A percentile compares a stretch with the other conserved stretches of the same genome.
Evolutionary conservation across 2,113 vertebrate genomes (phyloP).

Genomic region (Syrrhaptes paradoxus): DNA sequence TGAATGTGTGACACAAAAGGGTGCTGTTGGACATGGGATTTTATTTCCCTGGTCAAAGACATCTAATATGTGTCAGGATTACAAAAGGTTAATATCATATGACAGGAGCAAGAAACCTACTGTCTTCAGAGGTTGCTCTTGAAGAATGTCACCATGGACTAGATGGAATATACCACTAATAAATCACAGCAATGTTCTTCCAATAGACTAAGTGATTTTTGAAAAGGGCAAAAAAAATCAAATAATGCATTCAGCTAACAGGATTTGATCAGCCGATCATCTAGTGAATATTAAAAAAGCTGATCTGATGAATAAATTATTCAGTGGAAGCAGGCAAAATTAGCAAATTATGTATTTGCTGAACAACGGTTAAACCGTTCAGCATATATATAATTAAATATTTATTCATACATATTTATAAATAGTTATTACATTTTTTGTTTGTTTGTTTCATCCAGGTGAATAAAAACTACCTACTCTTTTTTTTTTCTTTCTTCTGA

Average conservation of each 20-base stretch:
- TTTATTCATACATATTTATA: slow-evolving; percentile 53
- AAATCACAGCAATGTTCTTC: slow-evolving; percentile 57
- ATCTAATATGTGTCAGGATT: neutral
- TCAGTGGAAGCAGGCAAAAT: slow-evolving; percentile 50
- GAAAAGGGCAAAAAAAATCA: slow-evolving; percentile 66
- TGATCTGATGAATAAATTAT: slow-evolving; percentile 61
- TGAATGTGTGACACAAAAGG: neutral
- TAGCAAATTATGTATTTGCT: slow-evolving; percentile 61
- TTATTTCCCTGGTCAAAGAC: slow-evolving; percentile 7
- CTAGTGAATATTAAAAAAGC: slow-evolving; percentile 56
- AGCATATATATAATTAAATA: slow-evolving; percentile 52
- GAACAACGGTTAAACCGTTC: slow-evolving; percentile 54
- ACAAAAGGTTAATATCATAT: slow-evolving; percentile 29
- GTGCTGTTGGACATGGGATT: neutral
- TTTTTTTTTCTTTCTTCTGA: slow-evolving; percentile 3
- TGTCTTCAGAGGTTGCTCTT: slow-evolving; percentile 21
- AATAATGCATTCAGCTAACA: slow-evolving; percentile 48
- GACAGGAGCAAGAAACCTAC: slow-evolving; percentile 44
- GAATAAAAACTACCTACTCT: neutral
- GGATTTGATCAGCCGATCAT: slow-evolving; percentile 61
- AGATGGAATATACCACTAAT: slow-evolving; percentile 24
- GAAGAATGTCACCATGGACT: slow-evolving; percentile 45
- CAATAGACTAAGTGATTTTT: slow-evolving; percentile 67
- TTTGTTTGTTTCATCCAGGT: slow-evolving; percentile 26
- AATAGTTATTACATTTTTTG: neutral